Evolutionary conservation across 53 echinoderm and acorn worm species (phyloP).

Genomic region (Paracentrotus lividus): DNA sequence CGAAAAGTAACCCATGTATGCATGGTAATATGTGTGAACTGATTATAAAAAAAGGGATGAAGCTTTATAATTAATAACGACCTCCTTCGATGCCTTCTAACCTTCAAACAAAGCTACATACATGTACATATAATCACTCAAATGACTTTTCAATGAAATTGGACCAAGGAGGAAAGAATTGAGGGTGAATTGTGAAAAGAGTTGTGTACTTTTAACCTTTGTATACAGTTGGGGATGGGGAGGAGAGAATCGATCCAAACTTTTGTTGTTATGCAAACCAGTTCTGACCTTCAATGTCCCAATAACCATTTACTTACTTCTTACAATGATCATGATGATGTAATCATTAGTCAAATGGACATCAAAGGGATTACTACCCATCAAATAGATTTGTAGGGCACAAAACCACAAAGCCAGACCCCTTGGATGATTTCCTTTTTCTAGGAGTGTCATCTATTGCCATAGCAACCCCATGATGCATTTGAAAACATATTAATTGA

Average conservation of each 20-base stretch:
- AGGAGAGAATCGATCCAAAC: not conserved
- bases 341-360: conserved; percentile 19
- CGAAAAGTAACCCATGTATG: too few relatives aligned
- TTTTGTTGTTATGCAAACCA: not conserved
- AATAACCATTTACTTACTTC: not conserved
- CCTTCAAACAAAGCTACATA: not conserved
- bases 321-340: not conserved
- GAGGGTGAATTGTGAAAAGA: conserved; percentile 8
- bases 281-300: not conserved
- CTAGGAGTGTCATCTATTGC: conserved; percentile 2
- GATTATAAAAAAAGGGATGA: too few relatives aligned
- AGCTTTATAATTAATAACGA: not conserved
- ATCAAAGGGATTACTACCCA: not conserved
- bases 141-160: conserved; percentile 23
- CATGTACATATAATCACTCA: not conserved
- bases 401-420: conserved; percentile 9
- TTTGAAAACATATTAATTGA: not conserved
- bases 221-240: not conserved
- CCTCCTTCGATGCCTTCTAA: not conserved
- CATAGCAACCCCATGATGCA: not conserved
- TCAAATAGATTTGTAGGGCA: not conserved
- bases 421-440: not conserved
- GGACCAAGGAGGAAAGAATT: too few relatives aligned
- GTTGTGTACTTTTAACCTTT: not conserved
- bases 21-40: too few relatives aligned